A percentile compares a stretch with the other conserved stretches of the same genome.
Conservation (phyloP, 1,140 invertebrate species). For the Chironomus tepperi region DNA sequence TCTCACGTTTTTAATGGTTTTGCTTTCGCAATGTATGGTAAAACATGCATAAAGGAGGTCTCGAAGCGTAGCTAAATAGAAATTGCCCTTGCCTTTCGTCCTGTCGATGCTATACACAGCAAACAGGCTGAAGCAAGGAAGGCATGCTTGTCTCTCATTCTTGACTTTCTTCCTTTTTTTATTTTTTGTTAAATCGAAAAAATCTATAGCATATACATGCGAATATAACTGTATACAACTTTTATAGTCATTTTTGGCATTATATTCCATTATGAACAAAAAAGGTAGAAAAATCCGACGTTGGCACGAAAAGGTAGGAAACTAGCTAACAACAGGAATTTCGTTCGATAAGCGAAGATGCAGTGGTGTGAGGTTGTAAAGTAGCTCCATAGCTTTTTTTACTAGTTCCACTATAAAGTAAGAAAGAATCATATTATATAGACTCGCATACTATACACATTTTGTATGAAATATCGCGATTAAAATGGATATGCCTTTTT, state of each 20-base stretch:
- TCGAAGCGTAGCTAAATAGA: background rate
- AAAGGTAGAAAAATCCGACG: background rate
- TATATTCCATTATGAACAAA: constrained; percentile 7
- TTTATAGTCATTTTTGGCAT: constrained; percentile 14
- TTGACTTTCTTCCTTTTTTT: too few relatives aligned
- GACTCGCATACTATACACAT: background rate
- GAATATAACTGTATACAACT: background rate
- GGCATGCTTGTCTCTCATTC: too few relatives aligned
- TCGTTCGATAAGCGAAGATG: background rate
- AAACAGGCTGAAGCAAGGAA: too few relatives aligned
- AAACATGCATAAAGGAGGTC: background rate
- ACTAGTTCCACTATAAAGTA: background rate
- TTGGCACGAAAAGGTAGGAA: constrained; percentile 20
- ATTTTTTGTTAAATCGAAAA: background rate
- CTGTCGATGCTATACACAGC: too few relatives aligned
- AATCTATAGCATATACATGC: constrained; percentile 3
- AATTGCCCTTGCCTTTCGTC: too few relatives aligned
- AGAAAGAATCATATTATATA: background rate
- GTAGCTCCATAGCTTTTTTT: background rate
- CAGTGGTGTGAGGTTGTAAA: background rate
- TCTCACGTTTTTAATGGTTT: background rate
- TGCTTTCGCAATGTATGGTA: background rate
- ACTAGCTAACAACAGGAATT: constrained; percentile 3
- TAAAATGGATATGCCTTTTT: constrained; percentile 9
- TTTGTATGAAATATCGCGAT: constrained; percentile 16